These are phyloP conservation scores for Drosophila atroscutellata DNA, from an alignment of 2,888 invertebrate genomes.

Conservation along the genomic window DNA sequence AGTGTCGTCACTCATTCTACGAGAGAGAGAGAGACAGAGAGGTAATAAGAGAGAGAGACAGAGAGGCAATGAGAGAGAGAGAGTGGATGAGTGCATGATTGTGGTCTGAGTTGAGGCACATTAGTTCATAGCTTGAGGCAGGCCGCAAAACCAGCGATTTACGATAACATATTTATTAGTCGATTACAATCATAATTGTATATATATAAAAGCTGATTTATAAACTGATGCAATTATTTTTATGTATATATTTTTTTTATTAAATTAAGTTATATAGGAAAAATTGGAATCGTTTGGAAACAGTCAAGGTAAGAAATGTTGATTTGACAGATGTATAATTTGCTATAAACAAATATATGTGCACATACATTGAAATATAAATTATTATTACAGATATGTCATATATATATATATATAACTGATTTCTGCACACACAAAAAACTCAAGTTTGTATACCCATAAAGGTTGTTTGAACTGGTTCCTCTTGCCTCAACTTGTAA, in stretches of 20 bases:
- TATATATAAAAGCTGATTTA: background rate
- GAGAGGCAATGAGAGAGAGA: background rate
- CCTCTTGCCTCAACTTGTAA: background rate
- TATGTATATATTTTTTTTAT: background rate
- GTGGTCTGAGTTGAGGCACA: background rate
- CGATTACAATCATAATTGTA: background rate
- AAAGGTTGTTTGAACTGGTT: background rate
- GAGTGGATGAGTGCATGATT: background rate
- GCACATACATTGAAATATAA: no score
- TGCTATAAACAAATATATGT: background rate
- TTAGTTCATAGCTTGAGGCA: slow-evolving; percentile 33
- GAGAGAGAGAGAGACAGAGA: slow-evolving; percentile 14
- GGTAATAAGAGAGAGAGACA: background rate
- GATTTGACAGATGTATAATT: background rate
- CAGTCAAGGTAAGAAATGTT: background rate
- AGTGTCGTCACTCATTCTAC: slow-evolving; percentile 70
- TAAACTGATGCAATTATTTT: background rate
- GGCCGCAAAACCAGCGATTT: slow-evolving; percentile 7
- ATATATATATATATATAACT: no score
- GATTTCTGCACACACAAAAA: background rate
- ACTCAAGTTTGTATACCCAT: background rate
- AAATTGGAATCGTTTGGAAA: background rate
- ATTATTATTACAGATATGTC: no score
- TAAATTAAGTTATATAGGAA: no score
- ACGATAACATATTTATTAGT: background rate